phyloP scores from a whole-genome alignment of 2,113 vertebrate species.

The Xenopus tropicalis region UCB_Xtro_10.0 CM004445.2:113328001-113328500 shows the following conservation, averaged over 20 bases:
- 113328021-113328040: conserved; percentile 83
- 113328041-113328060: conserved; percentile 79
- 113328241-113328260: conserved; percentile 74
- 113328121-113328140: conserved; percentile 70
- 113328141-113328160: conserved; percentile 66
- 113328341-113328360: no score
- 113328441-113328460: no score
- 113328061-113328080: conserved; percentile 52
- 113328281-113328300: neutral
- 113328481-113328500: no score
- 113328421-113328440: neutral
- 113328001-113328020: conserved; percentile 84
- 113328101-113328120: conserved; percentile 71
- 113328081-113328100: conserved; percentile 60
- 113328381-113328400: neutral
- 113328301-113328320: neutral
- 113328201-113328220: conserved; percentile 74
- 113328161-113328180: conserved; percentile 65
- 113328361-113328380: neutral
- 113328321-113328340: neutral
- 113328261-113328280: conserved; percentile 50
- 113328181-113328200: conserved; percentile 78
- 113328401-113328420: neutral
- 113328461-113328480: no score
- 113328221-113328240: conserved; percentile 76